Conservation (phyloP, 1,140 invertebrate genomes). For the Pentalonia nigronervosa region DNA sequence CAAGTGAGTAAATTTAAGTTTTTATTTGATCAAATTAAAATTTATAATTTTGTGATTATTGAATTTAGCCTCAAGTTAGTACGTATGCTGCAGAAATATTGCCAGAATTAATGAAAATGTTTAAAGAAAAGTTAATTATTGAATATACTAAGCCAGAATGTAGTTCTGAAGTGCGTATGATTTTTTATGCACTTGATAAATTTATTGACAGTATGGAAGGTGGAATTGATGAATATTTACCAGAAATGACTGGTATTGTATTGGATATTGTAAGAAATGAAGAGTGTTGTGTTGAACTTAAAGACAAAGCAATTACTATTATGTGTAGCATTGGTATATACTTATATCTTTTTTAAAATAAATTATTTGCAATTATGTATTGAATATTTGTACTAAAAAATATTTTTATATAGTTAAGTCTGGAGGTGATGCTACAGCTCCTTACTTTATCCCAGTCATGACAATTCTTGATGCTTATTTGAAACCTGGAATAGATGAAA, state of each 20-base stretch:
- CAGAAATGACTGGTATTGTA: slow-evolving; percentile 38
- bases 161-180: slow-evolving; percentile 55
- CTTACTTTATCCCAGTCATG: slow-evolving; percentile 48
- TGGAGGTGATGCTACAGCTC: slow-evolving; percentile 32
- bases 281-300: slow-evolving; percentile 52
- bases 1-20: slow-evolving; percentile 66
- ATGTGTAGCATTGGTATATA: slow-evolving; percentile 56
- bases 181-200: slow-evolving; percentile 54
- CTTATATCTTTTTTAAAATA: neutral
- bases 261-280: slow-evolving; percentile 54
- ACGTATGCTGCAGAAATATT: slow-evolving; percentile 75
- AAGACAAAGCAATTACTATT: slow-evolving; percentile 56
- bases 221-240: slow-evolving; percentile 40
- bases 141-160: slow-evolving; percentile 44
- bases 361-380: neutral
- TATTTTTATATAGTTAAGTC: slow-evolving; percentile 29
- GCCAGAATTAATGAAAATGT: slow-evolving; percentile 77
- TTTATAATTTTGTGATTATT: slow-evolving; percentile 55
- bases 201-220: slow-evolving; percentile 54
- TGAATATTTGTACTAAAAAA: neutral
- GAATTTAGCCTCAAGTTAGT: slow-evolving; percentile 73
- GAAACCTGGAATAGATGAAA: slow-evolving; percentile 33
- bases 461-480: slow-evolving; percentile 44
- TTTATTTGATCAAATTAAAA: slow-evolving; percentile 3
- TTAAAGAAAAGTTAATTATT: slow-evolving; percentile 65